A percentile compares a stretch with the other conserved stretches of the same genome.
phyloP scores from a whole-genome alignment of 2,888 invertebrate genomes.

The Pandemis cinnamomeana region DNA sequence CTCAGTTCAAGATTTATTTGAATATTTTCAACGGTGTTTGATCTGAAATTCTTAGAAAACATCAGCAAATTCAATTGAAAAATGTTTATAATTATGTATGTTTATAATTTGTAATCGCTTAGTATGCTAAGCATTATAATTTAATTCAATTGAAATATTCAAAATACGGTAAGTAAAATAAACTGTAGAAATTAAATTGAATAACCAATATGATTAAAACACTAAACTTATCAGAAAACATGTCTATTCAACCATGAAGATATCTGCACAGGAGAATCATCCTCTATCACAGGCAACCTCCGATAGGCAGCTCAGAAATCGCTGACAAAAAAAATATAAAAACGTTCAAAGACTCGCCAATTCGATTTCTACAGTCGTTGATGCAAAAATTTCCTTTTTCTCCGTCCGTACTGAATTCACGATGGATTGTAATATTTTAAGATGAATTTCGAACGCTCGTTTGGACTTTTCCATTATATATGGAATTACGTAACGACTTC shows the following conservation, averaged over 20 bases:
- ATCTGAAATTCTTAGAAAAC: too few relatives aligned
- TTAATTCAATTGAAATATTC: too few relatives aligned
- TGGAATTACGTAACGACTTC: slow-evolving; percentile 31
- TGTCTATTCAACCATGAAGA: slow-evolving; percentile 13
- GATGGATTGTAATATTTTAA: slow-evolving; percentile 41
- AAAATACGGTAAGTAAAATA: too few relatives aligned
- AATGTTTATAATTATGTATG: too few relatives aligned
- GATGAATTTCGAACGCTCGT: slow-evolving; percentile 37
- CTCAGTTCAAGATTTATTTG: neutral
- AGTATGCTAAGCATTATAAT: too few relatives aligned
- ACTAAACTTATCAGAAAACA: neutral
- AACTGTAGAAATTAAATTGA: too few relatives aligned
- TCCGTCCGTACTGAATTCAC: slow-evolving; percentile 35
- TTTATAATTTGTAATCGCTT: too few relatives aligned
- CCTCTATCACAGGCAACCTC: slow-evolving; percentile 19
- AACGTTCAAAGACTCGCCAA: slow-evolving; percentile 44
- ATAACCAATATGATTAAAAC: neutral
- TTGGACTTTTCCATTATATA: slow-evolving; percentile 31
- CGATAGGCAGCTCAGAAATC: slow-evolving; percentile 30
- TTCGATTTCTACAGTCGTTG: slow-evolving; percentile 61
- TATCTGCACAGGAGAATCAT: slow-evolving; percentile 7
- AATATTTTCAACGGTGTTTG: too few relatives aligned
- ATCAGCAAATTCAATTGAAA: too few relatives aligned
- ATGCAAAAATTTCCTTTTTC: slow-evolving; percentile 56
- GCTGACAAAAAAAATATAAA: slow-evolving; percentile 40